Conservation (phyloP, 1,140 invertebrate genomes). For the Mercenaria mercenaria region DNA sequence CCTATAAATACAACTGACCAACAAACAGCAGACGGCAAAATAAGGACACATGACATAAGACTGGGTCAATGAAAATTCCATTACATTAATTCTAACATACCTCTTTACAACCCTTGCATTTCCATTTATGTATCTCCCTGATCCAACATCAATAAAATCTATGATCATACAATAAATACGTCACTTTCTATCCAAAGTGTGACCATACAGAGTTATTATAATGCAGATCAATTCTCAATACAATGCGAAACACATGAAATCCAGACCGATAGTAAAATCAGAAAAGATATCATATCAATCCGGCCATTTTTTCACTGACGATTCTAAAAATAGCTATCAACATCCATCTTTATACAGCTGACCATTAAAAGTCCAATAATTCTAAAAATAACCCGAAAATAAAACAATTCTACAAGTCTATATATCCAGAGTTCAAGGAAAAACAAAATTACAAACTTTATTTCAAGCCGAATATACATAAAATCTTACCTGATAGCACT, state of each 20-base stretch:
- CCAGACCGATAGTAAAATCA: not conserved
- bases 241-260: not conserved
- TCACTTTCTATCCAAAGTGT: conserved; percentile 1
- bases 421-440: not conserved
- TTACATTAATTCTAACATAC: not conserved
- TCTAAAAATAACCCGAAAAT: conserved; percentile 17
- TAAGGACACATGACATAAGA: not conserved
- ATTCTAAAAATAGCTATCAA: conserved; percentile 47
- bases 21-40: not conserved
- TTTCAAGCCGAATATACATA: not conserved
- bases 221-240: conserved; percentile 49
- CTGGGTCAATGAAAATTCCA: not conserved
- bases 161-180: not conserved
- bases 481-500: conserved; percentile 47
- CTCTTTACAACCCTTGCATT: not conserved
- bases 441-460: not conserved
- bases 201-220: conserved; percentile 15
- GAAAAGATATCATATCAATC: conserved; percentile 6
- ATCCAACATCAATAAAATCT: conserved; percentile 30
- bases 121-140: conserved; percentile 6
- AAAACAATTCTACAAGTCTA: not conserved
- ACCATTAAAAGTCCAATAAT: conserved; percentile 30
- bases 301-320: conserved; percentile 36
- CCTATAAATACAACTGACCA: not conserved
- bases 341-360: conserved; percentile 42